Conservation (phyloP, 1,140 invertebrate genomes). For the Meloidogyne hapla region DNA sequence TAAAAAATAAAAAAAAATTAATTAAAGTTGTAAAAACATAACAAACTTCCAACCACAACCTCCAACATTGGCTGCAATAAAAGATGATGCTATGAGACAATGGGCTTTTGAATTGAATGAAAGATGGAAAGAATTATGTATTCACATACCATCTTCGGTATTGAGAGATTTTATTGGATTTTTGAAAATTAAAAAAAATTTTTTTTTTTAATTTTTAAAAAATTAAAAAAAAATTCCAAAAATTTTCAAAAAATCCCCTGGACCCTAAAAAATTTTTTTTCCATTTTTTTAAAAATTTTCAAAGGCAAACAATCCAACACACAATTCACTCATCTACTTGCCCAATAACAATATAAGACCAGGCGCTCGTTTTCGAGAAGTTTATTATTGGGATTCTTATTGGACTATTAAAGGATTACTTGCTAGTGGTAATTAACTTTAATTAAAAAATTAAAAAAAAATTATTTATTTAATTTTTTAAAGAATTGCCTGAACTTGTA, state of each 20-base stretch:
- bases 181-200: background rate
- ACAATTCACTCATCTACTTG: conserved; percentile 79
- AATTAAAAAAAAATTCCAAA: background rate
- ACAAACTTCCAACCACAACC: background rate
- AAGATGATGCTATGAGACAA: background rate
- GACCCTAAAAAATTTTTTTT: background rate
- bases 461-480: no score
- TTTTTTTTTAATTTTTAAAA: background rate
- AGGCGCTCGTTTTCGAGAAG: conserved; percentile 77
- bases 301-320: conserved; percentile 69
- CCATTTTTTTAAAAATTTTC: background rate
- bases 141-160: conserved; percentile 1
- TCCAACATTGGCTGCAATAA: background rate
- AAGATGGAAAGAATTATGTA: conserved; percentile 22
- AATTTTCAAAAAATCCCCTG: background rate
- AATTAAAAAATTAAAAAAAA: background rate
- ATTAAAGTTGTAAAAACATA: background rate
- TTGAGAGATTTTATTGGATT: no score
- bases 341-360: conserved; percentile 86
- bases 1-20: no score
- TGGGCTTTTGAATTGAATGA: conserved; percentile 21
- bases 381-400: conserved; percentile 91
- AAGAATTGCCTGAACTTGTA: conserved; percentile 12
- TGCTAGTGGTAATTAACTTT: background rate
- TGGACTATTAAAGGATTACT: conserved; percentile 82